phyloP scores from a whole-genome alignment of 2,888 invertebrate species.

The Odontothrips loti region DNA sequence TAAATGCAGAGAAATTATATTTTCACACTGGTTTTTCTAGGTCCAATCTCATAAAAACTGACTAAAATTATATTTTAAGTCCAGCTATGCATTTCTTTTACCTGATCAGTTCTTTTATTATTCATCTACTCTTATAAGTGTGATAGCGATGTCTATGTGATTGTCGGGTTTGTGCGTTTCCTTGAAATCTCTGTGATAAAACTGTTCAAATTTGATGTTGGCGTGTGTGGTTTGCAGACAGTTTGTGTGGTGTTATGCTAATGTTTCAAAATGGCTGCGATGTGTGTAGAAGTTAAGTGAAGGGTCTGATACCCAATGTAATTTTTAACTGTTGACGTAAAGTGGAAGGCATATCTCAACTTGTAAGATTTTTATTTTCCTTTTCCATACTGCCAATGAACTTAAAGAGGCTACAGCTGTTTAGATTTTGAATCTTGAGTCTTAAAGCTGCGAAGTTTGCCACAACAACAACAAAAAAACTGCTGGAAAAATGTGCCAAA shows the following conservation, averaged over 20 bases:
- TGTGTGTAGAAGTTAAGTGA: not conserved
- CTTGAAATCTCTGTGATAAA: slow-evolving; percentile 17
- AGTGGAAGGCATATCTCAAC: slow-evolving; percentile 15
- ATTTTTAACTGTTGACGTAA: not conserved
- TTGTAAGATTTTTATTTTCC: not conserved
- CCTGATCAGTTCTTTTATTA: not conserved
- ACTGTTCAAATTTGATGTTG: slow-evolving; percentile 19
- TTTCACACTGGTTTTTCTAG: not conserved
- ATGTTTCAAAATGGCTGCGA: not conserved
- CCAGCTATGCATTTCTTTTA: slow-evolving; percentile 17
- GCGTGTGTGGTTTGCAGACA: not conserved
- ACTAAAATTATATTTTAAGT: not conserved
- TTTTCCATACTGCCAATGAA: no score
- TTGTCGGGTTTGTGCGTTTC: slow-evolving; percentile 19
- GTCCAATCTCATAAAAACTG: not conserved
- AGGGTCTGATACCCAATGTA: not conserved
- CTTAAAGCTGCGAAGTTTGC: not conserved
- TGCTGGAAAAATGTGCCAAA: not conserved
- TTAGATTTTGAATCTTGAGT: no score
- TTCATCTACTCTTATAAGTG: not conserved
- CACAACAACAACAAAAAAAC: not conserved
- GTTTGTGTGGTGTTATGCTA: not conserved
- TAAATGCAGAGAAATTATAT: not conserved
- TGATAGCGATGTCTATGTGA: not conserved
- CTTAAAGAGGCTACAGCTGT: no score